Conservation (phyloP, 1,140 invertebrate species). For the Monochamus saltuarius region DNA sequence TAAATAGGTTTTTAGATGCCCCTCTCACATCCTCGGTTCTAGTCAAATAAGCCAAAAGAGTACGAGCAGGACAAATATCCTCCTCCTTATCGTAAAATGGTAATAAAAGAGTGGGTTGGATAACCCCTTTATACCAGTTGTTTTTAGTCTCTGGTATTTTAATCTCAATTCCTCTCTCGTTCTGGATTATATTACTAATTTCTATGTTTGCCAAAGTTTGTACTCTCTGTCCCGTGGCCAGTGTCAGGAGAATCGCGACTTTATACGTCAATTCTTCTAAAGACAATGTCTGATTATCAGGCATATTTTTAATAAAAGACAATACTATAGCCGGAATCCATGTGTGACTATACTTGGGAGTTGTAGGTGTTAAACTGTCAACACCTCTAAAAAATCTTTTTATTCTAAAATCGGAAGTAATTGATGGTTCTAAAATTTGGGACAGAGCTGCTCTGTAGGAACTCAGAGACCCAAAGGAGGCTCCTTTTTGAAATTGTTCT, state of each 20-base stretch:
- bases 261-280: background rate
- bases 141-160: background rate
- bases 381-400: slow-evolving; percentile 12
- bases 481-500: background rate
- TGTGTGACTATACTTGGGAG: background rate
- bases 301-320: background rate
- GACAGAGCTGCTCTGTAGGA: background rate
- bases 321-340: background rate
- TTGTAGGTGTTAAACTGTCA: background rate
- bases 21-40: no score
- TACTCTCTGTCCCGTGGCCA: background rate
- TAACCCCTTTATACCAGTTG: background rate
- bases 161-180: slow-evolving; percentile 2
- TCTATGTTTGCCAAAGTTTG: slow-evolving; percentile 8
- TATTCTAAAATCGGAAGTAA: background rate
- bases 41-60: no score
- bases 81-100: background rate
- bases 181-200: background rate
- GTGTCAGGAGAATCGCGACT: background rate
- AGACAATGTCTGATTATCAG: background rate
- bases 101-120: background rate
- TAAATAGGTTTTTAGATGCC: no score
- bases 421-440: background rate
- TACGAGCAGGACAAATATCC: slow-evolving; percentile 2
- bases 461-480: background rate